A percentile compares a stretch with the other conserved stretches of the same genome.
Conservation (phyloP, 2,888 invertebrate species). For the Caenorhabditis sp. region DNA sequence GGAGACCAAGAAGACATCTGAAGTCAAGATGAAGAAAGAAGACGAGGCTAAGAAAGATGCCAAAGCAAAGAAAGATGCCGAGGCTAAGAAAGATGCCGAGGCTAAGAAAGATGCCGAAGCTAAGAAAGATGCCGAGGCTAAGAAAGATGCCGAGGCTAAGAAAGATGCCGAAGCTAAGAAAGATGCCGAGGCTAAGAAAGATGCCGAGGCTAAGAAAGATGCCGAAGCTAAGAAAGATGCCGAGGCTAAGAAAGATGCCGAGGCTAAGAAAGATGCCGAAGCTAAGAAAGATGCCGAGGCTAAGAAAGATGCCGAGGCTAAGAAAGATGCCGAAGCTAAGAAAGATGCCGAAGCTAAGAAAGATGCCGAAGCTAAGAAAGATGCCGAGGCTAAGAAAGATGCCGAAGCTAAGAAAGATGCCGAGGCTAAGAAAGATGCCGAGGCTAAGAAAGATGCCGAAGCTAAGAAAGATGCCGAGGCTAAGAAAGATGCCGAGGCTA, state of each 20-base stretch:
- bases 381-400: conserved; percentile 20
- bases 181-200: conserved; percentile 19
- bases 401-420: conserved; percentile 38
- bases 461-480: too few relatives aligned
- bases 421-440: conserved; percentile 33
- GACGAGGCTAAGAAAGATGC: neutral
- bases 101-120: conserved; percentile 39
- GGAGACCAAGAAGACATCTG: conserved; percentile 36
- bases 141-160: conserved; percentile 39
- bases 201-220: conserved; percentile 3
- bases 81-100: conserved; percentile 12
- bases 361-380: conserved; percentile 45
- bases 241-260: conserved; percentile 9
- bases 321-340: conserved; percentile 13
- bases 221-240: conserved; percentile 7
- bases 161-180: conserved; percentile 25
- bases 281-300: conserved; percentile 16
- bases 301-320: conserved; percentile 6
- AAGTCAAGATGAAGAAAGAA: conserved; percentile 7
- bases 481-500: conserved; percentile 50
- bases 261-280: conserved; percentile 6
- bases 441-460: conserved; percentile 27
- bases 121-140: conserved; percentile 22
- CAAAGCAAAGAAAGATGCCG: conserved; percentile 16
- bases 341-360: conserved; percentile 15